Evolutionary conservation across 2,888 invertebrate genomes (phyloP).

Genomic region (Taenaris catops): DNA sequence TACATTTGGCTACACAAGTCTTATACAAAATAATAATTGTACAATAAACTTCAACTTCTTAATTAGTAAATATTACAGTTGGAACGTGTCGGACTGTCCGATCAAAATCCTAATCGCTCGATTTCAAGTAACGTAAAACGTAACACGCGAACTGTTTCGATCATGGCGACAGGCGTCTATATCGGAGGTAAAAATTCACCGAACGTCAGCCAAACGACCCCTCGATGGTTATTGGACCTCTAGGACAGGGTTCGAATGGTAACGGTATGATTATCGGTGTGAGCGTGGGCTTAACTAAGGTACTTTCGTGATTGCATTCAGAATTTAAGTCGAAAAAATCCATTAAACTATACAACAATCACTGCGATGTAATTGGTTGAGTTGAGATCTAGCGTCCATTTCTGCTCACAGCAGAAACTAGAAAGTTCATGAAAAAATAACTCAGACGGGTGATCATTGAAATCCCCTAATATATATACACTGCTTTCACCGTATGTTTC

Average conservation of each 20-base stretch:
- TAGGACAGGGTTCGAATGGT: slow-evolving; percentile 38
- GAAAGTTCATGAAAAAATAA: too few species aligned
- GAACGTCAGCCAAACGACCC: slow-evolving; percentile 46
- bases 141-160: slow-evolving; percentile 1
- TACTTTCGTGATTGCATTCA: slow-evolving; percentile 4
- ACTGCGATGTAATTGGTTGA: not conserved
- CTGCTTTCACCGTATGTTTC: too few species aligned
- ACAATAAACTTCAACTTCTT: too few species aligned
- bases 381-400: not conserved
- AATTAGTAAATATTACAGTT: too few species aligned
- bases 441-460: too few species aligned
- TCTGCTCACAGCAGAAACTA: too few species aligned
- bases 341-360: too few species aligned
- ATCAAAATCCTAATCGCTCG: not conserved
- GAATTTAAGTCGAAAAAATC: too few species aligned
- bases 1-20: too few species aligned
- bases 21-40: too few species aligned
- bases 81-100: not conserved
- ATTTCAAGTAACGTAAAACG: not conserved
- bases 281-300: slow-evolving; percentile 15
- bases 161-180: not conserved
- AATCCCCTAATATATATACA: too few species aligned
- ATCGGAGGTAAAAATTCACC: slow-evolving; percentile 55
- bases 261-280: slow-evolving; percentile 36
- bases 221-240: slow-evolving; percentile 45